Base-by-base conservation (phyloP, 2,888 invertebrate genomes). In the Dione juno region DNA sequence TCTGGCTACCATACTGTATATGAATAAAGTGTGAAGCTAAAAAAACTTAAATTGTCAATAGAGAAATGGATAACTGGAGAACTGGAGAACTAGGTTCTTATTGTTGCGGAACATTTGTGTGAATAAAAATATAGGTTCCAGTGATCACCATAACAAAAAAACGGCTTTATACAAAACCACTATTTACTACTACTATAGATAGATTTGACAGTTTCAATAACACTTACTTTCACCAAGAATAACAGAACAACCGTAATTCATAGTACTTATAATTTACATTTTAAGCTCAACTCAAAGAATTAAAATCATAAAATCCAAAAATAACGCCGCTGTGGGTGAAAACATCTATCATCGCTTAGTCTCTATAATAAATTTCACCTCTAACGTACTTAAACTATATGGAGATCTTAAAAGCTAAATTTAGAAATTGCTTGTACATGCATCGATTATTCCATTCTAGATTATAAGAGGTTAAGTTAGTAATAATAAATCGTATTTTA, bases 261-360 rank as follows among this genome's bases (percentile, higher is more conserved):
- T 28, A 48, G 11, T 48, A 19, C 19, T 50, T 37, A 16, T 16
- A 37, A 35, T 35, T 48, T 63, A 48, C 63, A 48, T 59, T 61
- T 67, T n/a, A 52, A 67, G 53, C 52, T 41, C 52, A 35, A 50
- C 53, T 28, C 52, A 70, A 70, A 66, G 70, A 53, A 61, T 59
- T 54, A 40, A 40, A 66, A 53, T 6, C 43, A 43, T 54, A 66
- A 70, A 66, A 48, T 19, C 14, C 65, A 10, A 66, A 66, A 70
- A 59, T 59, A 70, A 66, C 58, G 11, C 58, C 11, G 16, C 21
- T 21, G 70, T 70, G 66, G 61, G 70, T 66, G 70, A 61, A 66
- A 59, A 66, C 66, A 70, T 70, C 70, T 53, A 66, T 70, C 70
- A 70, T 48, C 70, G 59, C 61, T 70, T 70, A 66, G 61, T 59